These are phyloP conservation scores for Pygoscelis adeliae DNA, from an alignment of 2,113 vertebrate species.

Conservation along the genomic window DNA sequence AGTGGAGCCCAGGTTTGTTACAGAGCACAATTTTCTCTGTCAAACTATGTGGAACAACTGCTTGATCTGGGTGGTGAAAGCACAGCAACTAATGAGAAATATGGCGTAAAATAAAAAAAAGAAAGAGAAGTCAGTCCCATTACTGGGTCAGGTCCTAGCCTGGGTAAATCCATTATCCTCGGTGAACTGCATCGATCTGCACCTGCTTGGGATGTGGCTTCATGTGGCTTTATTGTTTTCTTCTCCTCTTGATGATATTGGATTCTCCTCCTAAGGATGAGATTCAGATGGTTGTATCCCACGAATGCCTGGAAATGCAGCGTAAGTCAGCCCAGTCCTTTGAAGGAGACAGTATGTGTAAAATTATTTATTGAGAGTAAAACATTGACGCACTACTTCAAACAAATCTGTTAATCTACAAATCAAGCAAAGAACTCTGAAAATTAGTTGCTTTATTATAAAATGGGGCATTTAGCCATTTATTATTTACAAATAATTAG, in stretches of 20 bases:
- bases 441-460: background rate
- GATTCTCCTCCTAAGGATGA: background rate
- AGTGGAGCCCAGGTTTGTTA: fast-evolving
- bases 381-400: background rate
- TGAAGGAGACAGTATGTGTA: fast-evolving
- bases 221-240: background rate
- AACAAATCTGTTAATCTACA: background rate
- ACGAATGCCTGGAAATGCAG: background rate
- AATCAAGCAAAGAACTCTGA: background rate
- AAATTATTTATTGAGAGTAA: background rate
- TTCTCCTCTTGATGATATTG: background rate
- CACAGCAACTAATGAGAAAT: fast-evolving
- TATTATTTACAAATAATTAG: constrained; percentile 29
- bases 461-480: background rate
- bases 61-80: background rate
- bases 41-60: background rate
- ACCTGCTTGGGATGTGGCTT: no score
- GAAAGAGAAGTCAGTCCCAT: background rate
- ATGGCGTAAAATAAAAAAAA: background rate
- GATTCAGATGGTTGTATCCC: fast-evolving
- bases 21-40: background rate
- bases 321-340: background rate
- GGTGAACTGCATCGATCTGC: fast-evolving
- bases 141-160: background rate
- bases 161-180: fast-evolving